phyloP scores from a whole-genome alignment of 2,797 vertebrate genomes.

The Synanceia verrucosa region DNA sequence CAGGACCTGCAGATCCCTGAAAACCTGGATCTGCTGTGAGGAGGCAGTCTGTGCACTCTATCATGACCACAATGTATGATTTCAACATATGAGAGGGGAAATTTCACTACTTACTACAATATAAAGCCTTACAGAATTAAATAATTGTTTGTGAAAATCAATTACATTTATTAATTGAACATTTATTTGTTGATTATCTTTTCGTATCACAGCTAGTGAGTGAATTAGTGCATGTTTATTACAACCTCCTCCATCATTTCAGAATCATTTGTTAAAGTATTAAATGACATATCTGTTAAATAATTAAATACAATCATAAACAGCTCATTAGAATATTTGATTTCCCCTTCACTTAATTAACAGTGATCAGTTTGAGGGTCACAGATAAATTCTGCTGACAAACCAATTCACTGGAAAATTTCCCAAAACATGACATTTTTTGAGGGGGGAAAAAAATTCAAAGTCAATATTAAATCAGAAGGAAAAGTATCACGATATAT shows the following conservation, averaged over 20 bases:
- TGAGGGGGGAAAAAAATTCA: too few relatives aligned
- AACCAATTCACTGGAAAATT: slow-evolving; percentile 1
- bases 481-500: too few relatives aligned
- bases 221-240: not conserved
- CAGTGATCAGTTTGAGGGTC: not conserved
- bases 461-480: too few relatives aligned
- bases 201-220: not conserved
- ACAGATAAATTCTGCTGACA: slow-evolving; percentile 1
- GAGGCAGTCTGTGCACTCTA: not conserved
- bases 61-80: too few relatives aligned
- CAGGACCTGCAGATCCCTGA: slow-evolving; percentile 6
- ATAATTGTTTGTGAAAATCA: not conserved
- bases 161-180: not conserved
- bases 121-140: not conserved
- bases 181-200: not conserved
- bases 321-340: not conserved
- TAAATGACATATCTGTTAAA: not conserved
- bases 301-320: not conserved
- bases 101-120: too few relatives aligned
- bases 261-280: not conserved
- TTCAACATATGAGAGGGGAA: not conserved
- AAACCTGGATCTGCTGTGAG: not conserved
- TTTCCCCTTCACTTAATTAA: not conserved
- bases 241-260: not conserved
- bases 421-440: too few relatives aligned